Evolutionary conservation across 2,113 vertebrate species (phyloP).

Genomic region (Dasyurus viverrinus): DNA sequence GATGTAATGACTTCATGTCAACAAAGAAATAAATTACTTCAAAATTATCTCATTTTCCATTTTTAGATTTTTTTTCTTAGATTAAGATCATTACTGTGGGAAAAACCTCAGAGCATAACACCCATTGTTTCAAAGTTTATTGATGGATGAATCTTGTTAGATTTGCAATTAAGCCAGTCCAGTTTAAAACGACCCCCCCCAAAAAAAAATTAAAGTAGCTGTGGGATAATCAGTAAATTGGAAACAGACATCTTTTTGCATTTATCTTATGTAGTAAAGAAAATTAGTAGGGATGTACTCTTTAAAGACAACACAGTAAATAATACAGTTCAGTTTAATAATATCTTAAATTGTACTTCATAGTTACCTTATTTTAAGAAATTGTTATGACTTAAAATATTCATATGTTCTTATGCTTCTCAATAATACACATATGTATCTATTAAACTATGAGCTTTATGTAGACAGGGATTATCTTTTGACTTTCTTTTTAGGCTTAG

Average conservation of each 20-base stretch:
- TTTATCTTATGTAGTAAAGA: not conserved
- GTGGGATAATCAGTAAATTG: conserved; percentile 45
- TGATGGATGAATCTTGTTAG: conserved; percentile 37
- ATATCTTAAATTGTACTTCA: not conserved
- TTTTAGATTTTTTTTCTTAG: conserved; percentile 16
- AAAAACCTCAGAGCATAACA: not conserved
- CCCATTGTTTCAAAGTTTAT: conserved; percentile 32
- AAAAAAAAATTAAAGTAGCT: conserved; percentile 6
- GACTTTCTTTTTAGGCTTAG: not conserved
- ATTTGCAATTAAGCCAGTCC: conserved; percentile 41
- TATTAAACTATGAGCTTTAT: not conserved
- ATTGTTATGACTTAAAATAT: not conserved
- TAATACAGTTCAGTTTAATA: conserved; percentile 29
- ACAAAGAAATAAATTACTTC: not conserved
- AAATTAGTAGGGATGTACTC: conserved; percentile 18
- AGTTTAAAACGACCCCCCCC: not conserved
- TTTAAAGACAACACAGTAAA: conserved; percentile 26
- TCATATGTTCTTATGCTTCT: not conserved
- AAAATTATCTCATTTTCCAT: conserved; percentile 3
- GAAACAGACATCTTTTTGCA: conserved; percentile 9
- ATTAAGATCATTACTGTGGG: not conserved
- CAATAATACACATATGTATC: not conserved
- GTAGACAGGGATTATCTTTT: not conserved
- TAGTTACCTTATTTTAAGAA: not conserved
- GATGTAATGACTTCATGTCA: conserved; percentile 38